These are phyloP conservation scores for Alitta virens DNA, from an alignment of 2,888 invertebrate genomes.

Conservation along the genomic window DNA sequence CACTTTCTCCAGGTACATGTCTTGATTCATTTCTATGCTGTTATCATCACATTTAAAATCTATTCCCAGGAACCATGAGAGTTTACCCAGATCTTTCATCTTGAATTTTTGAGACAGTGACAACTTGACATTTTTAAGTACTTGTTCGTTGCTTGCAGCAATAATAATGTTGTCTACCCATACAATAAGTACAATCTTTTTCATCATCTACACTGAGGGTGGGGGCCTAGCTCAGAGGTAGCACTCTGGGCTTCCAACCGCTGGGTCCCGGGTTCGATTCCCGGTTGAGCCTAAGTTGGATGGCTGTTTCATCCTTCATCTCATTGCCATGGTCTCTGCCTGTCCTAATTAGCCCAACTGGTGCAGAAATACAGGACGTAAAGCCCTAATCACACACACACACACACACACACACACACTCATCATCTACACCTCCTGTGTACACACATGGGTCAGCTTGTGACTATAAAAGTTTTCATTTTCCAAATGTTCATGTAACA, in stretches of 20 bases:
- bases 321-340: too few relatives aligned
- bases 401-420: too few relatives aligned
- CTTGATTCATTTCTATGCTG: too few relatives aligned
- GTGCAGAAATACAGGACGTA: too few relatives aligned
- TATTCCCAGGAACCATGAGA: background rate
- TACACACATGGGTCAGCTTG: constrained; percentile 27
- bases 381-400: too few relatives aligned
- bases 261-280: too few relatives aligned
- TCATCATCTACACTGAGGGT: too few relatives aligned
- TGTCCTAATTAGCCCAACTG: too few relatives aligned
- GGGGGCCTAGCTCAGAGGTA: too few relatives aligned
- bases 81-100: constrained; percentile 1
- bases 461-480: constrained; percentile 12
- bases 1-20: background rate
- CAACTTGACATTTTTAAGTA: background rate
- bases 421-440: background rate
- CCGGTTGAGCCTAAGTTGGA: too few relatives aligned
- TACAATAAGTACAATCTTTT: constrained; percentile 17
- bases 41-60: background rate
- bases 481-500: constrained; percentile 18
- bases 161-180: constrained; percentile 31
- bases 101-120: background rate
- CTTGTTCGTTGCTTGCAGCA: background rate
- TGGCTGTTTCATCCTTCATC: too few relatives aligned
- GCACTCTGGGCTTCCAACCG: too few relatives aligned